A percentile compares a stretch with the other conserved stretches of the same genome.
Evolutionary conservation across 2,113 vertebrate genomes (phyloP).

Genomic region (Thinocorus orbignyianus): DNA sequence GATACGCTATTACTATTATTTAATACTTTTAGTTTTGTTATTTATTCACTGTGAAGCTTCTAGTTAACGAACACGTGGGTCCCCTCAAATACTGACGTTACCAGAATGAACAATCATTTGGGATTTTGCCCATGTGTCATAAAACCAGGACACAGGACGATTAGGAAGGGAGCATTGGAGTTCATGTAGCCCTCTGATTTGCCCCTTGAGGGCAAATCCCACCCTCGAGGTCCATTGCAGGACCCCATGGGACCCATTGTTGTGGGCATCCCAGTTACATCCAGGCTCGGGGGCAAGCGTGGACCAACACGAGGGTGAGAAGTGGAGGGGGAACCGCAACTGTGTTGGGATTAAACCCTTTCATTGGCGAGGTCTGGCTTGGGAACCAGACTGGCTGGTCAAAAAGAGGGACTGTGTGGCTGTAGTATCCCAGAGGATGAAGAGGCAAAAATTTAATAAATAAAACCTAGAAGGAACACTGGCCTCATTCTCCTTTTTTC

Average conservation of each 20-base stretch:
- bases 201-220: background rate
- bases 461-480: background rate
- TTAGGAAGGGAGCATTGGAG: accelerated
- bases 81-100: background rate
- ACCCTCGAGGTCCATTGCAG: accelerated
- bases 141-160: accelerated
- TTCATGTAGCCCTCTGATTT: accelerated
- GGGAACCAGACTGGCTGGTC: background rate
- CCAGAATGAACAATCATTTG: background rate
- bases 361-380: background rate
- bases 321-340: background rate
- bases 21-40: background rate
- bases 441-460: constrained; percentile 1
- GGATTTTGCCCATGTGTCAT: background rate
- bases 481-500: background rate
- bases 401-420: background rate
- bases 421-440: background rate
- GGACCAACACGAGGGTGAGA: accelerated
- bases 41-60: background rate
- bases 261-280: background rate
- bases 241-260: accelerated
- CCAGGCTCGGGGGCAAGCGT: background rate
- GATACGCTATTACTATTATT: background rate
- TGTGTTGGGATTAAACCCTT: background rate
- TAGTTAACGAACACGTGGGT: background rate